Evolutionary conservation across 2,113 vertebrate species (phyloP), one percentile per base, ranked within the genome.

Genomic region (Labeo rohita): DNA sequence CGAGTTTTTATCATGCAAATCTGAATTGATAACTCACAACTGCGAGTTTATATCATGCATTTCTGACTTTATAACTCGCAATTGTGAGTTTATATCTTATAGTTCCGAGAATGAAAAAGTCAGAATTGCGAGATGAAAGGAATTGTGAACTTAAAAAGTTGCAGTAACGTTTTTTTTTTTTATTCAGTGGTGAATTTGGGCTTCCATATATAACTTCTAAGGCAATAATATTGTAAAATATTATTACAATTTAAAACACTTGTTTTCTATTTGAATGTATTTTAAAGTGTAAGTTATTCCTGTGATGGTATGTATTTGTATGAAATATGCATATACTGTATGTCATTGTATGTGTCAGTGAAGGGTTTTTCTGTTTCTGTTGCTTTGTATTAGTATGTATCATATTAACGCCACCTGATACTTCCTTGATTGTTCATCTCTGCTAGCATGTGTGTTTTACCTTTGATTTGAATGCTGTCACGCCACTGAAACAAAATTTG

Each of bases 391-490:
- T 52, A 36, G 2, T 83, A 54, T 83, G 63, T 16, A 82, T 66
- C n/a, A 28, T 83, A 11, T 70, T 49, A 34, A 70, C 15, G 5
- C 11, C 63, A 70, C 63, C 63, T 52, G 80, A 70, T 36, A 52
- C 63, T 52, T 18, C 50, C 66, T 21, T 73, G 66, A 84, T 73
- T 13, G 34, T 73, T 84, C 12, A 73, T 43, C 66, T 43, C 50
- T 91, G 76, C 1, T 73, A 85, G 93, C 89, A 36, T 78, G 39
- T 83, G 63, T 8, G 36, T 86, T 81, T 85, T 88, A 86, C 88
- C 86, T 90, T 70, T 88, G 83, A 87, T 87, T 87, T 86, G 89
- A 76, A 89, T 92, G 91, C 81, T 73, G 4, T 81, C 84, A 0
- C 74, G 45, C 43, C 86, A 43, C 88, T 72, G 50, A 86, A 85